Percentiles rank a stretch among this genome's conserved stretches.
These are phyloP conservation scores for Lagorchestes hirsutus DNA, from an alignment of 2,797 vertebrate genomes.

Conservation along the genomic window DNA sequence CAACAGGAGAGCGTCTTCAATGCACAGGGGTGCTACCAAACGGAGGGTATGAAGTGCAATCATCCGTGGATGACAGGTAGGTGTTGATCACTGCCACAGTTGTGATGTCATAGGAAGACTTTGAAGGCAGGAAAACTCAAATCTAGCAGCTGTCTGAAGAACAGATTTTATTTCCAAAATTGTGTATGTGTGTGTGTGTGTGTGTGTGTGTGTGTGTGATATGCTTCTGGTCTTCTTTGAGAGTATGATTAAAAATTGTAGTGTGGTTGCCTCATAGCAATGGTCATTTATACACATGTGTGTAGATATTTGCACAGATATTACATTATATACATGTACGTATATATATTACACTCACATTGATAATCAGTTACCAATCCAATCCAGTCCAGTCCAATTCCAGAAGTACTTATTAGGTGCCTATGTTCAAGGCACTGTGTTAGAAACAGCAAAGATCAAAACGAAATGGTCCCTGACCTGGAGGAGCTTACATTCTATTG, in stretches of 20 bases:
- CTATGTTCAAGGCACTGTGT: background rate
- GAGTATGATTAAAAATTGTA: background rate
- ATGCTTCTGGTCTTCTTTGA: constrained; percentile 42
- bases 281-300: background rate
- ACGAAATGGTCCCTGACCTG: background rate
- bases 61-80: background rate
- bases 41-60: constrained; percentile 14
- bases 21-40: constrained; percentile 55
- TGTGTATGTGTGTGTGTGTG: background rate
- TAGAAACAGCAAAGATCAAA: background rate
- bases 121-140: constrained; percentile 22
- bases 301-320: background rate
- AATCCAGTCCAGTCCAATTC: background rate
- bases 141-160: background rate
- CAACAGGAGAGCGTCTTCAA: background rate
- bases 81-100: background rate
- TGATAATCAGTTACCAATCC: background rate
- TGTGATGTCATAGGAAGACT: background rate
- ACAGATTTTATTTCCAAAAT: background rate
- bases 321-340: background rate
- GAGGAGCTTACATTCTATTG: background rate
- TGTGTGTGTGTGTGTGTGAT: background rate
- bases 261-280: background rate
- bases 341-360: background rate
- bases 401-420: background rate